Evolutionary conservation across 2,113 vertebrate species (phyloP).

Genomic region (Podiceps cristatus): DNA sequence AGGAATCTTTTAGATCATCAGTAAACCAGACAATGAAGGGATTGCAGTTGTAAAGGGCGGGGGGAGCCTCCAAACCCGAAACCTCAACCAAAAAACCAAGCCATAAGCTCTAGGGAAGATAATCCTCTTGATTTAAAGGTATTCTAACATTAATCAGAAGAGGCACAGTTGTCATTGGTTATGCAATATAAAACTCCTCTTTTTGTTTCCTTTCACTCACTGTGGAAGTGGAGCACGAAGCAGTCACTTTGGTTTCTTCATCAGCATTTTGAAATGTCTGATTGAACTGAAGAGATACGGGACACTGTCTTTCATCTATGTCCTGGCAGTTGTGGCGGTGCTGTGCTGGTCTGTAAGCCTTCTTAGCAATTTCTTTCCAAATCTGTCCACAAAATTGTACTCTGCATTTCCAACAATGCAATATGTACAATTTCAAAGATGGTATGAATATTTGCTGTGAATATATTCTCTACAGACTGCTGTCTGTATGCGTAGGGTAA

Average conservation of each 20-base stretch:
- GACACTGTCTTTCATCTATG: background rate
- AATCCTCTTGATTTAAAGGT: background rate
- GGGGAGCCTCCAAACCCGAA: background rate
- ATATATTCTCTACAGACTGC: background rate
- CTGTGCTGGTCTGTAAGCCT: background rate
- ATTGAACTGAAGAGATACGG: background rate
- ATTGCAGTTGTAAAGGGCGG: background rate
- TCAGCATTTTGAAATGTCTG: background rate
- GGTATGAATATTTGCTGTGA: background rate
- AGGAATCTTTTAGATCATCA: background rate
- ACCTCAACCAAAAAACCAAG: background rate
- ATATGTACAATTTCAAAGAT: constrained; percentile 5
- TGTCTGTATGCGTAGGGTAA: background rate
- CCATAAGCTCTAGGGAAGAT: background rate
- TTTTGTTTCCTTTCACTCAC: background rate
- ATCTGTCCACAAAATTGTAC: background rate
- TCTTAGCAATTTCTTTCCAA: constrained; percentile 29
- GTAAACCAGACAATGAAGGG: background rate
- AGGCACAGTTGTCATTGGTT: background rate
- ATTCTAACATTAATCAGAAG: background rate
- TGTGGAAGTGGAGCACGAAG: background rate
- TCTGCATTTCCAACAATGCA: constrained; percentile 34
- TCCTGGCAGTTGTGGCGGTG: background rate
- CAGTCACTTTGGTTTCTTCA: background rate
- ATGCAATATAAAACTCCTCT: background rate